Percentiles rank a stretch among this genome's conserved stretches.
phyloP scores from a whole-genome alignment of 2,888 invertebrate genomes.

The Esperia sulphurella region DNA sequence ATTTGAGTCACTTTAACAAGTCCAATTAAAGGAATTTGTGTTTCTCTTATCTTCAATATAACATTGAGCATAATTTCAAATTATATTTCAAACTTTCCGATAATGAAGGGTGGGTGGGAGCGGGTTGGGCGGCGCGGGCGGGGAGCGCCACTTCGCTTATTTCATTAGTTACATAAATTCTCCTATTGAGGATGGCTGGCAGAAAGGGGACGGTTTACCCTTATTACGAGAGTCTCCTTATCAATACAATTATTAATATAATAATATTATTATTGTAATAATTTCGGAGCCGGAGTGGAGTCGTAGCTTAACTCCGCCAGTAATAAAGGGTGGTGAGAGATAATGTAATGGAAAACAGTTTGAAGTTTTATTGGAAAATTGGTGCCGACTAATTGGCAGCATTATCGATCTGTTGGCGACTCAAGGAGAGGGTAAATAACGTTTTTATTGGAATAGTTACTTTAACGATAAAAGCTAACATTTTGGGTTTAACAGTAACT shows the following conservation, averaged over 20 bases:
- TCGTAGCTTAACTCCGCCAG: constrained; percentile 75
- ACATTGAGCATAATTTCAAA: constrained; percentile 80
- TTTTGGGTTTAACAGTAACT: constrained; percentile 25
- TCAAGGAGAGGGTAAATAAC: constrained; percentile 47
- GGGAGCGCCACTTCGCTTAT: constrained; percentile 74
- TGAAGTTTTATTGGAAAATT: constrained; percentile 80
- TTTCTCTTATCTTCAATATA: constrained; percentile 80
- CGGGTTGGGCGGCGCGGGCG: constrained; percentile 49
- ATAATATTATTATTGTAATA: constrained; percentile 80
- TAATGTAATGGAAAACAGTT: constrained; percentile 80
- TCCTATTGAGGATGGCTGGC: constrained; percentile 78
- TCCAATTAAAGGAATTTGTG: constrained; percentile 80
- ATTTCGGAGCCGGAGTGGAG: constrained; percentile 69
- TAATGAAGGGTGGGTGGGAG: constrained; percentile 75
- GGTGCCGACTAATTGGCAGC: constrained; percentile 75
- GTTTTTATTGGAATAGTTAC: constrained; percentile 43
- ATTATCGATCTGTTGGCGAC: constrained; percentile 70
- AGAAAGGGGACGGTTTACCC: constrained; percentile 79
- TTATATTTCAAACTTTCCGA: constrained; percentile 80
- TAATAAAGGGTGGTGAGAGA: constrained; percentile 77
- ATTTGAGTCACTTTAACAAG: constrained; percentile 80
- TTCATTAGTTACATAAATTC: constrained; percentile 80
- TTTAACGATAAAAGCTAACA: constrained; percentile 17
- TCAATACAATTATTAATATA: constrained; percentile 80
- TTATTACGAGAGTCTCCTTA: constrained; percentile 80